A percentile compares a stretch with the other conserved stretches of the same genome.
phyloP scores from a whole-genome alignment of 2,113 vertebrate genomes.

The Phaetusa simplex region DNA sequence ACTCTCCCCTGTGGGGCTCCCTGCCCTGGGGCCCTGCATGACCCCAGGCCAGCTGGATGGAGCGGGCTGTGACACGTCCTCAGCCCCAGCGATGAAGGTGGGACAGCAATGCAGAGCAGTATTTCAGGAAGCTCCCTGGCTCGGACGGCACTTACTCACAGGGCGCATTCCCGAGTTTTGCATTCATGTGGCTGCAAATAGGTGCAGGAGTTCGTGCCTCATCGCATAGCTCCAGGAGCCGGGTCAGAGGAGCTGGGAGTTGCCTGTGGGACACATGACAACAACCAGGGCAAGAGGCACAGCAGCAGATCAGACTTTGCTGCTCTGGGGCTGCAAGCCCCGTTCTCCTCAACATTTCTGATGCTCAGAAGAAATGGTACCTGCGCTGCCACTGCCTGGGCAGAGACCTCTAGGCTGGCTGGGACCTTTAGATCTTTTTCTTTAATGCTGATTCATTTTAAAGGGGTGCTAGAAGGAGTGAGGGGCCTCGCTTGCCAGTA shows the following conservation, averaged over 20 bases:
- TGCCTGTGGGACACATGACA: accelerated
- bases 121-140: conserved; percentile 35
- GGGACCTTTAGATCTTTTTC: background rate
- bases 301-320: background rate
- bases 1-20: accelerated
- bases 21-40: background rate
- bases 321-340: background rate
- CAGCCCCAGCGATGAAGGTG: background rate
- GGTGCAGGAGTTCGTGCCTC: background rate
- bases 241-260: background rate
- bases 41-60: background rate
- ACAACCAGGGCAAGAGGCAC: background rate
- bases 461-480: background rate
- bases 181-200: conserved; percentile 51
- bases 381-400: accelerated
- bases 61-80: background rate
- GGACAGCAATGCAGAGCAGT: background rate
- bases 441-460: background rate
- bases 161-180: background rate
- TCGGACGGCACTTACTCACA: background rate
- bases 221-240: background rate
- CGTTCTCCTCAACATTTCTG: background rate
- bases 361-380: background rate
- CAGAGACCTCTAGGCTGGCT: background rate
- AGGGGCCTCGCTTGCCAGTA: background rate